Evolutionary conservation across 2,113 vertebrate genomes (phyloP), one percentile per base, ranked within the genome.

Genomic region (Neolamprologus sp.): DNA sequence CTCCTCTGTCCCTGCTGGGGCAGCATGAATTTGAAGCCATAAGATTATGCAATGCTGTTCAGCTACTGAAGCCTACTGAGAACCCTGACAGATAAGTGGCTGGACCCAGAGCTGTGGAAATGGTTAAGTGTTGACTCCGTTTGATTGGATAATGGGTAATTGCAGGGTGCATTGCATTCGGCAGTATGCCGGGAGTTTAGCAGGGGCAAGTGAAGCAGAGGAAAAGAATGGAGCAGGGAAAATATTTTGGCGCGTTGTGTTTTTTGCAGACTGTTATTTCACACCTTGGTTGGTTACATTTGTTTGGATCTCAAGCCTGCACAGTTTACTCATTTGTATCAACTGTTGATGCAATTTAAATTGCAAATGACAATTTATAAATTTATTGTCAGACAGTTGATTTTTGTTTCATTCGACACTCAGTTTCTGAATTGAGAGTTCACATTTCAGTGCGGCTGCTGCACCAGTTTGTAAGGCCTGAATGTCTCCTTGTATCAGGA

Each of bases 111-210:
- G 90, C 88, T 42, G 65, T 37, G 63, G 89, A 95, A 94, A 91
- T 91, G 93, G 83, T 94, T 91, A 92, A 92, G 93, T 96, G 93
- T 91, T 51, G 86, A 83, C 92, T 93, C 87, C 81, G 85, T 89
- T 92, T 93, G 88, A 95, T 94, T 95, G 93, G 92, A 94, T 96
- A 95, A 96, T 94, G 93, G 92, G 85, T 92, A 93, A 95, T 93
- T 95, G 93, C 91, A 93, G 31, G 88, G 83, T 95, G 93, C 86
- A 87, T 92, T 94, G 92, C 87, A 94, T 93, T 93, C 83, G 88
- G 81, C 87, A 86, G 91, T 89, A 87, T 91, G 87, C 83, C 88
- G 63, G 33, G 28, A 80, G 89, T 90, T 54, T 87, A 87, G 58
- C 65, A 53, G 84, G 93, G 88, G 63, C 60, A 65, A 89, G 85